Evolutionary conservation across 2,113 vertebrate species (phyloP).

Genomic region (Microcebus murinus): DNA sequence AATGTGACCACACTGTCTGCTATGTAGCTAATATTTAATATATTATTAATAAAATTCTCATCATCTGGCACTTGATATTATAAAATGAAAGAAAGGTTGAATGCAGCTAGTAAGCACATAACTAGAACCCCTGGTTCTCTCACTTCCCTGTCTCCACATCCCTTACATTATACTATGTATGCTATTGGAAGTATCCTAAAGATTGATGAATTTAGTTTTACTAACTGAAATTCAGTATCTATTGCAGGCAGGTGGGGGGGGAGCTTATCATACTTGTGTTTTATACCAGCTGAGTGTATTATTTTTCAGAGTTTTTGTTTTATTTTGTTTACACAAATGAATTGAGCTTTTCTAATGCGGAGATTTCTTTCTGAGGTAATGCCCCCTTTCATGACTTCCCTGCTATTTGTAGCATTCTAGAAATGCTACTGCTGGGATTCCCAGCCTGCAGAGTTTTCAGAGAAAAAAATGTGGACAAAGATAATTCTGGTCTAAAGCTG

Average conservation of each 20-base stretch:
- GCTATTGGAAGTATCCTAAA: background rate
- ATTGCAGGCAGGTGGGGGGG: background rate
- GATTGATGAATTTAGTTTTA: background rate
- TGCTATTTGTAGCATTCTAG: background rate
- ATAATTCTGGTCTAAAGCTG: constrained; percentile 14
- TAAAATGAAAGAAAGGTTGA: background rate
- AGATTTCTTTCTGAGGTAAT: background rate
- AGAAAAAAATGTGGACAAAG: background rate
- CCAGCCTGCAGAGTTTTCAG: background rate
- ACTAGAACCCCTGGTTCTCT: background rate
- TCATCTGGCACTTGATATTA: background rate
- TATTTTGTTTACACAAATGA: background rate
- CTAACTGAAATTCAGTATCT: background rate
- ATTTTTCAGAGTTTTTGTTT: background rate
- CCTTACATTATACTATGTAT: background rate
- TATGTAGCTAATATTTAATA: background rate
- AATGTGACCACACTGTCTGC: background rate
- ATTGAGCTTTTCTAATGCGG: constrained; percentile 7
- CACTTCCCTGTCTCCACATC: background rate
- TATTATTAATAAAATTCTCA: background rate
- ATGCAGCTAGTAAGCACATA: background rate
- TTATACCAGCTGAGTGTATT: background rate
- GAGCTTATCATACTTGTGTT: background rate
- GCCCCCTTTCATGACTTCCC: background rate
- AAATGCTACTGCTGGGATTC: background rate